Percentiles rank a stretch among this genome's conserved stretches.
Evolutionary conservation across 2,888 invertebrate species (phyloP).

Genomic region (Esperia sulphurella): DNA sequence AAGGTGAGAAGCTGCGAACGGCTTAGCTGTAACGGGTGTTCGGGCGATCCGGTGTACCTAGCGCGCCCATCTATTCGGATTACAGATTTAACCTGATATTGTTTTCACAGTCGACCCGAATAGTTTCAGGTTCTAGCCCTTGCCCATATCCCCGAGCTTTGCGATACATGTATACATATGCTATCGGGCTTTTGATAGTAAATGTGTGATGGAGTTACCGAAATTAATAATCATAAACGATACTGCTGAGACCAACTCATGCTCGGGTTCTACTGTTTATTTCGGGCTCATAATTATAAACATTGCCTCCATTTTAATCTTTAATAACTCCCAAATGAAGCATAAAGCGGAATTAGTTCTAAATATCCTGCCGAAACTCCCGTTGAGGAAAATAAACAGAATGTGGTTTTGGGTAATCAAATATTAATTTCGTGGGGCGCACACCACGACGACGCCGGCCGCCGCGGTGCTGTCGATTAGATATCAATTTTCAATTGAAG

Average conservation of each 20-base stretch:
- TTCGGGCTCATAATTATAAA: not conserved
- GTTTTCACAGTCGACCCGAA: not conserved
- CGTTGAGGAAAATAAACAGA: conserved; percentile 8
- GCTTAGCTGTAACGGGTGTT: not conserved
- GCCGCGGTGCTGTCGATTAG: conserved; percentile 15
- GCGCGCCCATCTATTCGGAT: not conserved
- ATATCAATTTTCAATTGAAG: conserved; percentile 19
- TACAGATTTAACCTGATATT: not conserved
- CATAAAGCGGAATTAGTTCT: conserved; percentile 2
- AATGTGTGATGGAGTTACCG: not conserved
- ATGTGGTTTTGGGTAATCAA: conserved; percentile 14
- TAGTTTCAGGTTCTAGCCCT: not conserved
- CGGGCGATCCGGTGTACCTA: not conserved
- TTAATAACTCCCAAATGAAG: not conserved
- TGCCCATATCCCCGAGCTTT: no score
- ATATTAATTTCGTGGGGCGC: conserved; percentile 15
- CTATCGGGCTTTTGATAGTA: no score
- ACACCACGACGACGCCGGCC: conserved; percentile 8
- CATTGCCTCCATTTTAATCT: not conserved
- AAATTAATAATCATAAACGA: not conserved
- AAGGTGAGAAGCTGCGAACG: not conserved
- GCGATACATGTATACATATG: no score
- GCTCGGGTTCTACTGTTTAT: no score
- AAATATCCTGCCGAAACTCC: conserved; percentile 5
- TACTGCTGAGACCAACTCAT: not conserved